Conservation (phyloP, 2,113 vertebrate species). For the Ailurus styani region DNA sequence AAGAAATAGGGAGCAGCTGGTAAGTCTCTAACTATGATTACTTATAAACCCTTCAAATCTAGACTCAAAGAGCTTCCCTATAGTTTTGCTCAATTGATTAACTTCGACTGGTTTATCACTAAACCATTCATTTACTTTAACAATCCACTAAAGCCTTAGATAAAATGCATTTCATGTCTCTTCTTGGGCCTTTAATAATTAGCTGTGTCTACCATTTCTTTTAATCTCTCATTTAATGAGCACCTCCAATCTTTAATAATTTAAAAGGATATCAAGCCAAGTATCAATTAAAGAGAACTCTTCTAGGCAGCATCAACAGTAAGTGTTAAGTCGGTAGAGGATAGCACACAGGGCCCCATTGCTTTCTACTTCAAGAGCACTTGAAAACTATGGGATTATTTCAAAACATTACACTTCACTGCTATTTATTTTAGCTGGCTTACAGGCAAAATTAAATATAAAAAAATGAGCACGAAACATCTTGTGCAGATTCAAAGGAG, state of each 20-base stretch:
- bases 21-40: slow-evolving; percentile 58
- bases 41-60: slow-evolving; percentile 72
- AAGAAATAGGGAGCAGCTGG: slow-evolving; percentile 67
- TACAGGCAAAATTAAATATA: slow-evolving; percentile 69
- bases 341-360: slow-evolving; percentile 45
- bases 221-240: slow-evolving; percentile 77
- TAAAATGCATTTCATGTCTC: slow-evolving; percentile 72
- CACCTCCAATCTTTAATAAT: slow-evolving; percentile 67
- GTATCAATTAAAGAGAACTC: slow-evolving; percentile 67
- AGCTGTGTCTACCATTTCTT: slow-evolving; percentile 62
- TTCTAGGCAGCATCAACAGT: slow-evolving; percentile 62
- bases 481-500: slow-evolving; percentile 41
- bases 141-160: slow-evolving; percentile 72
- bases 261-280: slow-evolving; percentile 74
- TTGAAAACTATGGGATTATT: slow-evolving; percentile 75
- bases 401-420: slow-evolving; percentile 66
- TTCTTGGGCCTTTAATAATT: slow-evolving; percentile 76
- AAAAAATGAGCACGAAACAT: slow-evolving; percentile 56
- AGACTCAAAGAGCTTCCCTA: slow-evolving; percentile 62
- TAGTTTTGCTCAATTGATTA: slow-evolving; percentile 75
- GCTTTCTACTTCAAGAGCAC: slow-evolving; percentile 65
- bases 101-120: slow-evolving; percentile 71
- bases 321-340: slow-evolving; percentile 64
- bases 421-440: slow-evolving; percentile 69
- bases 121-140: slow-evolving; percentile 78